A percentile compares a stretch with the other conserved stretches of the same genome.
These are phyloP conservation scores for Calliopum simillimum DNA, from an alignment of 2,888 invertebrate species.

Conservation along the genomic window DNA sequence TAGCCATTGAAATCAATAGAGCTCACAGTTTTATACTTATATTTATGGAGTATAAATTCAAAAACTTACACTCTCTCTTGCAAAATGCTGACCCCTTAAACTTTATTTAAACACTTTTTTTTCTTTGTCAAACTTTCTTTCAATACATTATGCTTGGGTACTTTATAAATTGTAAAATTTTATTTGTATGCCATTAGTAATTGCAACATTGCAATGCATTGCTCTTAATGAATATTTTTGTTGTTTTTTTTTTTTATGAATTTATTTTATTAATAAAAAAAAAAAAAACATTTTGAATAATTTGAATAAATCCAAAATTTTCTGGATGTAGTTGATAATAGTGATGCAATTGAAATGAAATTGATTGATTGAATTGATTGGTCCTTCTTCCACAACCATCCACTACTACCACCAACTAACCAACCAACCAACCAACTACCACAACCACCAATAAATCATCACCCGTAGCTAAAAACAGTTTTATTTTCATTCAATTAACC, in stretches of 20 bases:
- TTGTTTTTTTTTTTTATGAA: conserved; percentile 19
- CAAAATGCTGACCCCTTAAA: too few species aligned
- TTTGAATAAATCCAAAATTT: conserved; percentile 28
- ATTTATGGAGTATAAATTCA: too few species aligned
- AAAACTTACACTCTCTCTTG: too few species aligned
- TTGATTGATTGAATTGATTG: conserved; percentile 37
- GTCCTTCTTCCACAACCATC: conserved; percentile 30
- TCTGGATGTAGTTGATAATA: conserved; percentile 42
- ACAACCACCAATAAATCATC: conserved; percentile 30
- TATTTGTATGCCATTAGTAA: not conserved
- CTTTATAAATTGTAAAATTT: not conserved
- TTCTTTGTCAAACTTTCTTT: too few species aligned
- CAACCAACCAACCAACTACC: conserved; percentile 24
- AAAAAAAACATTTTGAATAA: not conserved
- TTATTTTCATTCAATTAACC: conserved; percentile 10
- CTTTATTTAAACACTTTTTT: too few species aligned
- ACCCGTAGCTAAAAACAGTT: conserved; percentile 27
- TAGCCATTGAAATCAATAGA: too few species aligned
- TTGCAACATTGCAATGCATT: too few species aligned
- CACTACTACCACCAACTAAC: conserved; percentile 17
- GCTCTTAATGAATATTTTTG: conserved; percentile 11
- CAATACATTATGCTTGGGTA: too few species aligned
- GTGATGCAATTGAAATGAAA: conserved; percentile 41
- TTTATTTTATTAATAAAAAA: not conserved
- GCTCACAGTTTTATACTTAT: too few species aligned